Percentiles rank a stretch among this genome's conserved stretches.
These are phyloP conservation scores for Apistogramma diplotaenia DNA, from an alignment of 2,113 vertebrate species.

Conservation along the genomic window DNA sequence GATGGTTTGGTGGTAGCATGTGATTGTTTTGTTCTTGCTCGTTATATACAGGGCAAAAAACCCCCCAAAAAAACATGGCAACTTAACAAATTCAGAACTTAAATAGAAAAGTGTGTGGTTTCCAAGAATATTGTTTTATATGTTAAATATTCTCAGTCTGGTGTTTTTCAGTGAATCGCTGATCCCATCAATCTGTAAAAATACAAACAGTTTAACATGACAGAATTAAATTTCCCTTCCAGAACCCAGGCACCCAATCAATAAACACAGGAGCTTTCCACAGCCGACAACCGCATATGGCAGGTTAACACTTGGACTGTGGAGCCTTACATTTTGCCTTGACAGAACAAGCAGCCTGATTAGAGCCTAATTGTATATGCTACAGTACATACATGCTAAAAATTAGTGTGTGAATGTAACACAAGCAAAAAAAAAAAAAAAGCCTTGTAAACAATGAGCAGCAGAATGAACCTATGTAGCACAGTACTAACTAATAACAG, in stretches of 20 bases:
- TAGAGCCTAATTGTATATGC: neutral
- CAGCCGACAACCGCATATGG: neutral
- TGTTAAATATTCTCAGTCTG: too few relatives aligned
- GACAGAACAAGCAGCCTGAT: neutral
- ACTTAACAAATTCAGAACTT: too few relatives aligned
- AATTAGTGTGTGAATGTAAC: neutral
- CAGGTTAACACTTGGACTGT: neutral
- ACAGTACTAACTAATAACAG: neutral
- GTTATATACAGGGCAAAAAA: too few relatives aligned
- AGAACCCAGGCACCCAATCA: neutral
- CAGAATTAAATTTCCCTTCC: too few relatives aligned
- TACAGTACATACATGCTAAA: neutral
- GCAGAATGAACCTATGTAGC: neutral
- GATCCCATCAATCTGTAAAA: too few relatives aligned
- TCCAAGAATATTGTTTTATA: too few relatives aligned
- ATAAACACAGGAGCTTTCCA: neutral
- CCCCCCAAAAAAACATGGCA: too few relatives aligned
- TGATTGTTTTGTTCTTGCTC: too few relatives aligned
- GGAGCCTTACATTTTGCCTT: neutral
- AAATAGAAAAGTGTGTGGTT: too few relatives aligned
- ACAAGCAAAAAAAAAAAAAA: neutral
- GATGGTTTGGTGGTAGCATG: neutral
- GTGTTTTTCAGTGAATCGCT: too few relatives aligned
- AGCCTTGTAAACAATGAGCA: neutral
- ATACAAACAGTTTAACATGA: too few relatives aligned